Conservation (phyloP, 2,113 vertebrate genomes). For the Onychorhynchus coronatus region DNA sequence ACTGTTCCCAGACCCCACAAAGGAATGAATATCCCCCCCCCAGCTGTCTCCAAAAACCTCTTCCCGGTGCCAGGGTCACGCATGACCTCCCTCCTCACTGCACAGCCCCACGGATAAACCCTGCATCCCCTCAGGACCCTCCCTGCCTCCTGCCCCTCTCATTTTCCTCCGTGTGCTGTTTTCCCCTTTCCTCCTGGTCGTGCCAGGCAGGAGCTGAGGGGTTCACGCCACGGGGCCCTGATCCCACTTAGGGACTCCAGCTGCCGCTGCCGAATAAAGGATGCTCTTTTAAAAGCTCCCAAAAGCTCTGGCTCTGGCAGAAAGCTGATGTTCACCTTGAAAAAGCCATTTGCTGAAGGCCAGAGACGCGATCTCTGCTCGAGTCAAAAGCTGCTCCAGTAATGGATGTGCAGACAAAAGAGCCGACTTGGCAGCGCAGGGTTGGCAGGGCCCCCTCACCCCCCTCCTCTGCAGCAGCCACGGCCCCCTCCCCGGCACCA, state of each 20-base stretch:
- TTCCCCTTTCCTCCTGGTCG: background rate
- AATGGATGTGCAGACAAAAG: slow-evolving; percentile 32
- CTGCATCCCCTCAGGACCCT: rapidly evolving
- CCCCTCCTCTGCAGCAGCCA: background rate
- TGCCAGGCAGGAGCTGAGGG: background rate
- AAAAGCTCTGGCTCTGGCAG: background rate
- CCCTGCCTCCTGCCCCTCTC: background rate
- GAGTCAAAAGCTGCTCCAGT: background rate
- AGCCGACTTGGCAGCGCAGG: background rate
- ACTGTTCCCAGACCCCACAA: background rate
- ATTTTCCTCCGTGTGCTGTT: rapidly evolving
- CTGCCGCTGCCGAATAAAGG: background rate
- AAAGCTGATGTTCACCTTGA: slow-evolving; percentile 33
- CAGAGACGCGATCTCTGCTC: background rate
- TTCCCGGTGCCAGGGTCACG: rapidly evolving
- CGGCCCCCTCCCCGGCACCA: background rate
- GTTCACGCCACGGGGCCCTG: background rate
- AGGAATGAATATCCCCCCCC: rapidly evolving
- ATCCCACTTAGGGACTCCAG: background rate
- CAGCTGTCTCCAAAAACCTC: background rate
- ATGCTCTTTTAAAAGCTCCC: background rate
- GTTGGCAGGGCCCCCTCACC: background rate
- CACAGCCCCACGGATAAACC: rapidly evolving
- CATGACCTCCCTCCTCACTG: rapidly evolving
- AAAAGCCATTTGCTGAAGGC: slow-evolving; percentile 33